Conservation (phyloP, 2,888 invertebrate species). For the Holacanthella duospinosa region DNA sequence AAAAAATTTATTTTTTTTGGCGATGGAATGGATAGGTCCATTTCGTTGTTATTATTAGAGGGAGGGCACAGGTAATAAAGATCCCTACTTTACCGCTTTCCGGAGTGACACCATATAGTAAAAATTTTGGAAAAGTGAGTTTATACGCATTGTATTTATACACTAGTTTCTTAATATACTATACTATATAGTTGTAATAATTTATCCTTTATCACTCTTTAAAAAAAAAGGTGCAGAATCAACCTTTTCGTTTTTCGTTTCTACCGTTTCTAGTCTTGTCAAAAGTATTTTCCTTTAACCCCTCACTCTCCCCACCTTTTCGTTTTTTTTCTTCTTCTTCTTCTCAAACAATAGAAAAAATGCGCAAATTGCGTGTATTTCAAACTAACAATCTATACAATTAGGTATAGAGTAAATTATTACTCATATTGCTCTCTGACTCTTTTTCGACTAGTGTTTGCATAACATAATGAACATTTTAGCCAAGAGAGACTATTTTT, state of each 20-base stretch:
- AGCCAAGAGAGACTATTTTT: neutral
- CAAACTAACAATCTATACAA: slow-evolving; percentile 1
- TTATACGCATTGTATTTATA: neutral
- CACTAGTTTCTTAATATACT: neutral
- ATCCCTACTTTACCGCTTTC: neutral
- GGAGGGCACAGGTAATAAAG: neutral
- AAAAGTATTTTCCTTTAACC: slow-evolving; percentile 1
- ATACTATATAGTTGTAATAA: neutral
- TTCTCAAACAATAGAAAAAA: slow-evolving; percentile 1
- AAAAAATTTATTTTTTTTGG: too few relatives aligned
- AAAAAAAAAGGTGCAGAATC: slow-evolving; percentile 4
- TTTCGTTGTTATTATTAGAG: too few relatives aligned
- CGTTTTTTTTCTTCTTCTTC: neutral
- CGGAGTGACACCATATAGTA: neutral
- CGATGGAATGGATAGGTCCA: too few relatives aligned
- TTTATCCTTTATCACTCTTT: slow-evolving; percentile 1
- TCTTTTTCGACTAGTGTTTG: neutral
- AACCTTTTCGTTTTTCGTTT: neutral
- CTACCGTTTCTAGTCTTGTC: too few relatives aligned
- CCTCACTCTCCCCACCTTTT: neutral
- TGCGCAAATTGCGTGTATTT: slow-evolving; percentile 3
- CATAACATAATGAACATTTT: neutral
- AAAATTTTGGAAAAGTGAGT: neutral
- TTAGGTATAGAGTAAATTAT: slow-evolving; percentile 5
- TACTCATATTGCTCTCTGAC: neutral